Evolutionary conservation across 2,113 vertebrate species (phyloP).

Genomic region (Anhinga rufa): DNA sequence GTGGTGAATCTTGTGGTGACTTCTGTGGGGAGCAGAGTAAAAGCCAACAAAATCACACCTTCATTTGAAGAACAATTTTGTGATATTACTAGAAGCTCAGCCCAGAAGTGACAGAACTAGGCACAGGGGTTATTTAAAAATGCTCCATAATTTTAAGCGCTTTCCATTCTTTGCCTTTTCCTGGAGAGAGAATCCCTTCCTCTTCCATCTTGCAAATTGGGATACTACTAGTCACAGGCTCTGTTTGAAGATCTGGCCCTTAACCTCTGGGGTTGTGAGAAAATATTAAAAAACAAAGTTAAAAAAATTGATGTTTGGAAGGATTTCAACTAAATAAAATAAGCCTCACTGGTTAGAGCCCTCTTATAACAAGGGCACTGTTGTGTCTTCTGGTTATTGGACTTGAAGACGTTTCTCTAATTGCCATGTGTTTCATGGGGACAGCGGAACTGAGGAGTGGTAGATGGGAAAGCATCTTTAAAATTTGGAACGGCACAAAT

Average conservation of each 20-base stretch:
- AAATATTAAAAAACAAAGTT: not conserved
- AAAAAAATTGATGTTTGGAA: not conserved
- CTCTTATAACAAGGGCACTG: not conserved
- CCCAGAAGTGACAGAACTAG: not conserved
- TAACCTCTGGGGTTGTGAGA: not conserved
- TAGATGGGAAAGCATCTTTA: not conserved
- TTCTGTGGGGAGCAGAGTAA: not conserved
- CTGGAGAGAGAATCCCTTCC: not conserved
- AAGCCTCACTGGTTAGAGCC: rapidly evolving
- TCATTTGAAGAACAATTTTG: not conserved
- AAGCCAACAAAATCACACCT: not conserved
- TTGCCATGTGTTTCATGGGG: rapidly evolving
- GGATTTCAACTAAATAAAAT: not conserved
- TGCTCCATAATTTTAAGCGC: not conserved
- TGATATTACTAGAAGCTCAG: not conserved
- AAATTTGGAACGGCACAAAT: not conserved
- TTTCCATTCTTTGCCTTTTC: not conserved
- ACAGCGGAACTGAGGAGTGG: not conserved
- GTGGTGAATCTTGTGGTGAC: not conserved
- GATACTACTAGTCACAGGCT: not conserved
- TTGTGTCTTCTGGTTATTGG: not conserved
- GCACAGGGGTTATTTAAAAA: not conserved
- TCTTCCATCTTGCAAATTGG: not conserved
- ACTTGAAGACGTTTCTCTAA: not conserved
- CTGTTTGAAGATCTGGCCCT: slow-evolving; percentile 8